Percentiles rank a stretch among this genome's conserved stretches.
Conservation (phyloP, 2,888 invertebrate genomes). For the Oscheius sp. region DNA sequence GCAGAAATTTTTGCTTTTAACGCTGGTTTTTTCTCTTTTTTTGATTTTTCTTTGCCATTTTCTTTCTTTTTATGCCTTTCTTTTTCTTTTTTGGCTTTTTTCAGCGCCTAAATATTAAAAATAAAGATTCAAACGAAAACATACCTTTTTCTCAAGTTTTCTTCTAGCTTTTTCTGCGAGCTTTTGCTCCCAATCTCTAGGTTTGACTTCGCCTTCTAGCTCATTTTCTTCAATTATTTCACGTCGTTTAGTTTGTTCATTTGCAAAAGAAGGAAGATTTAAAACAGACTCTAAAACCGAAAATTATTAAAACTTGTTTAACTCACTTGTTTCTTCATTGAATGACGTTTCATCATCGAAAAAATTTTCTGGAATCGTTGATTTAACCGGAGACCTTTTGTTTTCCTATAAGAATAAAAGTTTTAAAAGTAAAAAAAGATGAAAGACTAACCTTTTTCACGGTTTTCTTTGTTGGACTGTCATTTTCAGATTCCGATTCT, state of each 20-base stretch:
- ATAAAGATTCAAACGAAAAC: not conserved
- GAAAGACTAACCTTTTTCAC: not conserved
- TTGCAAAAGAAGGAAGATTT: slow-evolving; percentile 10
- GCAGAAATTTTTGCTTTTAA: slow-evolving; percentile 42
- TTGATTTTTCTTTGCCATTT: slow-evolving; percentile 9
- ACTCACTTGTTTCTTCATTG: not conserved
- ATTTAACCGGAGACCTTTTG: not conserved
- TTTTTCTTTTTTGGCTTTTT: slow-evolving; percentile 39
- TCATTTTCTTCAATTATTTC: slow-evolving; percentile 41
- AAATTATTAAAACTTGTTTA: not conserved
- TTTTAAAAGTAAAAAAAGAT: not conserved
- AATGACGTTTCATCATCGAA: not conserved
- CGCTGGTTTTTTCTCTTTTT: slow-evolving; percentile 28
- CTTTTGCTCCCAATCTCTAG: slow-evolving; percentile 56
- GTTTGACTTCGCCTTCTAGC: slow-evolving; percentile 54
- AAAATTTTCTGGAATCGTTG: too few relatives aligned
- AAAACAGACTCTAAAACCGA: not conserved
- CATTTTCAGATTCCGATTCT: slow-evolving; percentile 31
- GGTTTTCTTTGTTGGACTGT: not conserved
- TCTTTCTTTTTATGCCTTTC: slow-evolving; percentile 29
- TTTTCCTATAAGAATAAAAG: not conserved
- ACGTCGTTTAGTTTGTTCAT: not conserved
- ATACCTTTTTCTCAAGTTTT: slow-evolving; percentile 43
- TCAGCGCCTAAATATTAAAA: slow-evolving; percentile 21
- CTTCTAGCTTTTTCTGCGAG: slow-evolving; percentile 43